Base-by-base conservation (phyloP, 2,113 vertebrate species). In the Rhombomys opimus region DNA sequence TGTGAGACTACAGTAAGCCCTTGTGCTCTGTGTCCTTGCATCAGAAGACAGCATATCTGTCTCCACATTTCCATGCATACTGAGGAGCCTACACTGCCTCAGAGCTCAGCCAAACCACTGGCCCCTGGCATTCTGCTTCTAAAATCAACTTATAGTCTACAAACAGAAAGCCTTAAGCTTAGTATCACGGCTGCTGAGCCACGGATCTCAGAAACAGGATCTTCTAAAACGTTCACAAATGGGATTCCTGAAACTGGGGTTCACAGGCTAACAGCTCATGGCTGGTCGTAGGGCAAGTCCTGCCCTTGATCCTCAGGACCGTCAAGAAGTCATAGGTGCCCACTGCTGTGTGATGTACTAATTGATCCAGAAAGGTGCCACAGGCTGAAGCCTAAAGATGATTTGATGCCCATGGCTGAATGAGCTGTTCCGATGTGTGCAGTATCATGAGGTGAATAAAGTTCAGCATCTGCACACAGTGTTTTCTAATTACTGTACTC, bases 381-480 rank as follows among this genome's bases (percentile, higher is more conserved):
- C 9, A 13, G 25, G 14, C 81, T 78, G n/a, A 22, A 46, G 61
- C 38, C 5, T 38, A 41, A 77, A 67, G 27, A 41, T 35, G 67
- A 59, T 0, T 7, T 4, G 30, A 63, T 65, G 32, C 63, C 59
- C 73, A 54, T 14, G 8, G 54, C 67, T 92, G 85, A 93, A 77
- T 80, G 10, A 68, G 94, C 67, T 95, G 46, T 59, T 46, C 35
- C 93, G 68, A 82, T 72, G 57, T 50, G 38, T 72, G n/a, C 72
- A 73, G 67, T n/a, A 57, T 89, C 73, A 95, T 93, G 96, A 94
- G 91, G 95, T 52, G 68, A 97, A 67, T 93, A 17, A 84, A 92
- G 94, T 90, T 97, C 95, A 80, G 93, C 89, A 94, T 85, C 90
- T 85, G 89, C 90, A 93, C 20, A 94, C 38, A 68, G 30, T 93